A percentile compares a stretch with the other conserved stretches of the same genome.
phyloP scores from a whole-genome alignment of 2,113 vertebrate genomes.

The Shinisaurus crocodilurus region DNA sequence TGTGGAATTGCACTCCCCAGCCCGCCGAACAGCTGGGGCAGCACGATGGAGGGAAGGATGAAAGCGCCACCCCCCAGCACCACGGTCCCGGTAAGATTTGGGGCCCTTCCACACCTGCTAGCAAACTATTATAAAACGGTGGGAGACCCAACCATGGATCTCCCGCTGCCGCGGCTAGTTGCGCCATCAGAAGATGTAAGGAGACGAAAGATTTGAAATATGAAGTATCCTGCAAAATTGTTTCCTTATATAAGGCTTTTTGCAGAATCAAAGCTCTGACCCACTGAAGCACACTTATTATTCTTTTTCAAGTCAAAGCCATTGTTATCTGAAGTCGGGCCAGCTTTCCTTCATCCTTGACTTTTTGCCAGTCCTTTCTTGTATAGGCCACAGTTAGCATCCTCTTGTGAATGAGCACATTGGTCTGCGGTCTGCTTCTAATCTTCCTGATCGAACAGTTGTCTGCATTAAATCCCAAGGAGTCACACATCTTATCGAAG shows the following conservation, averaged over 20 bases:
- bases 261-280: background rate
- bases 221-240: background rate
- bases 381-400: background rate
- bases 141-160: background rate
- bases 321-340: background rate
- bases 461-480: constrained; percentile 2
- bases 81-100: background rate
- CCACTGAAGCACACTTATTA: background rate
- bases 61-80: too few relatives aligned
- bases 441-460: constrained; percentile 11
- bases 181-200: background rate
- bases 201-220: background rate
- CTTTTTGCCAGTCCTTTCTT: background rate
- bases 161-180: background rate
- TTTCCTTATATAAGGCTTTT: background rate
- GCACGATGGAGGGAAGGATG: too few relatives aligned
- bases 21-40: too few relatives aligned
- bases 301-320: background rate
- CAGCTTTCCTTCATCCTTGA: background rate
- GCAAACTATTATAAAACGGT: background rate
- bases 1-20: too few relatives aligned
- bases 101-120: background rate
- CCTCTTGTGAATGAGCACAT: background rate
- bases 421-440: background rate
- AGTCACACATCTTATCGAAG: background rate